Percentiles rank a stretch among this genome's conserved stretches.
Conservation (phyloP, 2,797 vertebrate species). For the Paratrypauchen microcephalus region DNA sequence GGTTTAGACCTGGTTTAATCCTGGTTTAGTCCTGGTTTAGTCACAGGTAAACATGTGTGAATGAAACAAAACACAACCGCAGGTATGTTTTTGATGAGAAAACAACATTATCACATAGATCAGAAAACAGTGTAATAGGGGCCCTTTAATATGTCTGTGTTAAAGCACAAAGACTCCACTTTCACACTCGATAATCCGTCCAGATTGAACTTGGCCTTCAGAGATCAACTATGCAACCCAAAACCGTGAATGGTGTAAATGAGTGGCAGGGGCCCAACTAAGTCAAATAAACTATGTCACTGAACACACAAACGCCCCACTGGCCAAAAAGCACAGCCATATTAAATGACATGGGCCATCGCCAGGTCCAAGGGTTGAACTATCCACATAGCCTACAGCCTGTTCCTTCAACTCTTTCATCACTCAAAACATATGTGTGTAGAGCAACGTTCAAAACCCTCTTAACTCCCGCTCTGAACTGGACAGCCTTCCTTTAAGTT, state of each 20-base stretch:
- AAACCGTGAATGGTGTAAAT: slow-evolving; percentile 75
- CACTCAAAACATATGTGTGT: slow-evolving; percentile 76
- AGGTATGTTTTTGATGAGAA: too few relatives aligned
- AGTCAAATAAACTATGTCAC: slow-evolving; percentile 78
- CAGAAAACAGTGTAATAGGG: too few relatives aligned
- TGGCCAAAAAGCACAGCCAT: slow-evolving; percentile 68
- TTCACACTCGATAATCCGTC: slow-evolving; percentile 13
- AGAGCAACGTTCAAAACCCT: slow-evolving; percentile 51
- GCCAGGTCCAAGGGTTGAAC: slow-evolving; percentile 42
- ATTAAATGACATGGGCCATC: slow-evolving; percentile 71
- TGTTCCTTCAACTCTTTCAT: slow-evolving; percentile 65
- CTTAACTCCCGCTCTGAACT: slow-evolving; percentile 49
- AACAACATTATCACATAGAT: too few relatives aligned
- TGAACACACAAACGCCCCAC: slow-evolving; percentile 73
- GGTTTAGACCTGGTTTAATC: too few relatives aligned
- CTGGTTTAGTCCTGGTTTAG: too few relatives aligned
- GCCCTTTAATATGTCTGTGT: not conserved
- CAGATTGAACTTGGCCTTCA: slow-evolving; percentile 60
- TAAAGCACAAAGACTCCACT: not conserved
- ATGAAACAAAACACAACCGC: too few relatives aligned
- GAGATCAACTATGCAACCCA: slow-evolving; percentile 58
- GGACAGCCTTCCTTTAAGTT: slow-evolving; percentile 53
- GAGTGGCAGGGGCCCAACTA: slow-evolving; percentile 59
- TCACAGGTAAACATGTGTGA: too few relatives aligned
- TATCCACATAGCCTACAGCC: slow-evolving; percentile 38